Conservation (phyloP, 2,888 invertebrate genomes). For the Melanargia galathea region DNA sequence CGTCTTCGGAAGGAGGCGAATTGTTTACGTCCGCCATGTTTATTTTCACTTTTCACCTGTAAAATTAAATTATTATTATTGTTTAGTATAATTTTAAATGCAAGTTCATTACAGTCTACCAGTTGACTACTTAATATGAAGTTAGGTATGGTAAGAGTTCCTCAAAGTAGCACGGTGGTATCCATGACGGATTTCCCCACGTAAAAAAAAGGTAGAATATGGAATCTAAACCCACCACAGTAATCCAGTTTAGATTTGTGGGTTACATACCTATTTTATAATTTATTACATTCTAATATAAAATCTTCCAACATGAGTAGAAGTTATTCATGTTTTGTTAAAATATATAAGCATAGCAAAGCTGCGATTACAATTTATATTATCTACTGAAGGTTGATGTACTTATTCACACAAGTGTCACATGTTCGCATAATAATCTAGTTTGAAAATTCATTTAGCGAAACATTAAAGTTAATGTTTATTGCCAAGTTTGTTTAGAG, state of each 20-base stretch:
- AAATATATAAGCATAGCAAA: background rate
- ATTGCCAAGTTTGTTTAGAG: constrained; percentile 33
- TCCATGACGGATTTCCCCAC: no score
- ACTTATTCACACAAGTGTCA: background rate
- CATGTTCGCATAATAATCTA: background rate
- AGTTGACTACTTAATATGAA: no score
- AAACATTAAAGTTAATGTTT: background rate
- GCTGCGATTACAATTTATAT: background rate
- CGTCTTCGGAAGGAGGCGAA: constrained; percentile 46
- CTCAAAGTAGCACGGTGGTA: no score
- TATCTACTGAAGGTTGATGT: background rate
- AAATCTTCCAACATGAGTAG: no score
- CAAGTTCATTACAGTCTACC: no score
- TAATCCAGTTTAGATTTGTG: no score
- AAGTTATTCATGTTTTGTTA: background rate
- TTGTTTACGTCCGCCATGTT: constrained; percentile 71
- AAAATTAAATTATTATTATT: constrained; percentile 28
- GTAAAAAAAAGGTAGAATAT: no score
- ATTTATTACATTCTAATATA: no score
- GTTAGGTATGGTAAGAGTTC: no score
- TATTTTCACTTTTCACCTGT: constrained; percentile 44
- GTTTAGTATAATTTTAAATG: no score
- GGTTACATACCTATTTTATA: no score
- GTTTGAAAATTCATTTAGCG: background rate
- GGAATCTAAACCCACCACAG: no score